Base-by-base conservation (phyloP, 2,888 invertebrate genomes). In the Diaprepes abbreviatus region DNA sequence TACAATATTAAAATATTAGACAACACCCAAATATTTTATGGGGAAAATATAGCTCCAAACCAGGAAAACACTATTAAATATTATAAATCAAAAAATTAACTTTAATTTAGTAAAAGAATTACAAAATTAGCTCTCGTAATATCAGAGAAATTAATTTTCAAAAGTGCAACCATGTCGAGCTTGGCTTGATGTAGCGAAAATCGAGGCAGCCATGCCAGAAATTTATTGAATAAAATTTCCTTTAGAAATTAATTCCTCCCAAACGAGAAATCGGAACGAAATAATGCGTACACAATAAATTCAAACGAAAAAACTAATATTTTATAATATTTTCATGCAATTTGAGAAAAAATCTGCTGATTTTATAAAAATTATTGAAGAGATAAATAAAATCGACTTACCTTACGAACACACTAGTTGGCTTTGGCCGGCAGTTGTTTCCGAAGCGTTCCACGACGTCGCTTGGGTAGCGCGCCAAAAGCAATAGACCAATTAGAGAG, bases 21-120 rank as follows among this genome's bases (percentile, higher is more conserved):
- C 81, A 78, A 82, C 83, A 83, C 83, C 83, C 83, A 81, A 83
- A 82, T 84, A 81, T 79, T 82, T 83, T 83, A 73, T 76, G 70
- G 69, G 36, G 52, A 38, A 73, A 79, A 74, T 68, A 73, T n/a
- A 31, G 10, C 24, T 24, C 14, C 24, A 57, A 48, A 31, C 28
- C 19, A 16, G 45, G 73, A 75, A 77, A 75, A 75, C 79, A 66
- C 48, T 21, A 68, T 71, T 48, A 17, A 48, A 74, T 43, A 55
- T 31, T 40, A 74, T 68, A 74, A 64, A 55, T 40, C 33, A 45
- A 75, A 80, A 82, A 82, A 79, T 81, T 76, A 77, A 73, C 82
- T 81, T 74, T 59, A 78, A 75, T 81, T 79, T 74, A 33, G 35
- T 66, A 57, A 24, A 58, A 73, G 66, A 73, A 77, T 64, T 71